Percentiles rank a stretch among this genome's conserved stretches.
Conservation (phyloP, 2,888 invertebrate genomes). For the Hymenopus coronatus region DNA sequence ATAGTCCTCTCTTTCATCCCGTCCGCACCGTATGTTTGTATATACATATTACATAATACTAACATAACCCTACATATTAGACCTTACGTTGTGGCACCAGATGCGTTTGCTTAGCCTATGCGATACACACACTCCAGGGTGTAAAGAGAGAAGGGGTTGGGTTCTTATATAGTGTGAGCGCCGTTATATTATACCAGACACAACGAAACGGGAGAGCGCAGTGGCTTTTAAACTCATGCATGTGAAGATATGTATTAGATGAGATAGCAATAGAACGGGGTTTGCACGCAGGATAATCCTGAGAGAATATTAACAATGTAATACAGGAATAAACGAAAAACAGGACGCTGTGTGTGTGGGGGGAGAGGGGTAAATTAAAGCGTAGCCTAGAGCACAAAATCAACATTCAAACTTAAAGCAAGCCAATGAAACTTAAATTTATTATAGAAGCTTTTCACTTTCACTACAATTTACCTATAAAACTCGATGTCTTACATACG, state of each 20-base stretch:
- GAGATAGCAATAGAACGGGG: neutral
- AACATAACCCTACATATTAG: conserved; percentile 15
- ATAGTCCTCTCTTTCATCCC: neutral
- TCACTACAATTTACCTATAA: too few species aligned
- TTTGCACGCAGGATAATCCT: neutral
- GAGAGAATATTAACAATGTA: neutral
- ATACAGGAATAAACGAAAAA: neutral
- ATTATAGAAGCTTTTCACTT: too few species aligned
- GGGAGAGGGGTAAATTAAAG: neutral
- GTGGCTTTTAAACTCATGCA: neutral
- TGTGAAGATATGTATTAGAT: neutral
- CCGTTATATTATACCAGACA: conserved; percentile 1
- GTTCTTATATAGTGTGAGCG: neutral
- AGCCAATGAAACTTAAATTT: too few species aligned
- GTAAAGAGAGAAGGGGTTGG: neutral
- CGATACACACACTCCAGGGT: neutral
- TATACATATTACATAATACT: conserved; percentile 4
- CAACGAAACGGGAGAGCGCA: neutral
- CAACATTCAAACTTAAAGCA: too few species aligned
- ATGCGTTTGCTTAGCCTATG: conserved; percentile 14
- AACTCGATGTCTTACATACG: too few species aligned
- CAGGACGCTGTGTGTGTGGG: neutral
- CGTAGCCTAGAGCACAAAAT: neutral
- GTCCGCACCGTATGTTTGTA: conserved; percentile 3
- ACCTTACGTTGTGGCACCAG: neutral